Base-by-base conservation (phyloP, 2,797 vertebrate genomes). In the Pelodytes ibericus region DNA sequence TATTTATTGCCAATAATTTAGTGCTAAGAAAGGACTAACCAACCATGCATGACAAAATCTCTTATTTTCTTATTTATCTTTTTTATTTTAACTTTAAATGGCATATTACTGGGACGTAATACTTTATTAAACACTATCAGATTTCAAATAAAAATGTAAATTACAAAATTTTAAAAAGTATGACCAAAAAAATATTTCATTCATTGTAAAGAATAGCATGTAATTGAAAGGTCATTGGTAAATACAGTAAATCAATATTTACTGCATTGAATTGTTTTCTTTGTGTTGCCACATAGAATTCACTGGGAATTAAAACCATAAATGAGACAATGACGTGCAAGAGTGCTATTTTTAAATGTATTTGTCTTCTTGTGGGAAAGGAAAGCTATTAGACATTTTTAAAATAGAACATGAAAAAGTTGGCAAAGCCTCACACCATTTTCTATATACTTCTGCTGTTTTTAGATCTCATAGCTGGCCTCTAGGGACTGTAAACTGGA, bases 361-460 rank as follows among this genome's bases (percentile, higher is more conserved):
- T 69, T 69, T 69, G 22, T 69, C 24, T 39, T 57, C 31, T 69
- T 69, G 4, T 57, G 51, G 30, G 49, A 69, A 69, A 69, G 66
- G 15, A 39, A 69, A 57, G 66, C n/a, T 68, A 20, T 33, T 68
- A 10, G 20, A 53, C 20, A 9, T 2, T 56, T 58, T 69, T 36
- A 36, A 39, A 69, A 69, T 57, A 69, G 47, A 69, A 36, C 66
- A 57, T 57, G 20, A 39, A 24, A 57, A 18, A 15, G 18, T 39
- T 57, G 66, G 51, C 49, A 69, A 33, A 33, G 18, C 18, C 36
- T 29, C 8, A 11, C 18, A 29, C 9, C n/a, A 10, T 31, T 4
- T 24, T 20, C 5, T 53, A 22, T 53, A 20, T 7, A 22, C 24
- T 22, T 22, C 11, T 53, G n/a, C 24, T 53, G 49, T 53, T 53